A percentile compares a stretch with the other conserved stretches of the same genome.
Conservation (phyloP, 2,797 vertebrate species). For the Trachurus trachurus region DNA sequence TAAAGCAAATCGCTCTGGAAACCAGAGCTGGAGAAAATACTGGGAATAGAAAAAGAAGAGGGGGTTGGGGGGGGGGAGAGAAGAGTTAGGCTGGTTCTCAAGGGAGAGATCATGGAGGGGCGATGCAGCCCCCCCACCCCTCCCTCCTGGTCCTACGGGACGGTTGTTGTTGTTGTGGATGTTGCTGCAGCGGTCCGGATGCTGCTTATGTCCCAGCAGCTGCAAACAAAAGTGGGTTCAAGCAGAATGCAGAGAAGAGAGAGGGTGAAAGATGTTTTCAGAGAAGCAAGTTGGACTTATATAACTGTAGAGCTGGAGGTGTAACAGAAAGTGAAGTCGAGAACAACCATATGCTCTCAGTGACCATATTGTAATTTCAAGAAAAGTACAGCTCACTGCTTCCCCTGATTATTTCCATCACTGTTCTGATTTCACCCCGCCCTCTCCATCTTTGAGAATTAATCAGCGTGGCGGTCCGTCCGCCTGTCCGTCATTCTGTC, state of each 20-base stretch:
- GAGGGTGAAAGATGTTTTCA: slow-evolving; percentile 56
- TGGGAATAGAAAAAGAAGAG: slow-evolving; percentile 36
- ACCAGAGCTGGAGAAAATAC: slow-evolving; percentile 54
- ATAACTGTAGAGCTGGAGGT: slow-evolving; percentile 64
- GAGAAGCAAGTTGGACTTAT: slow-evolving; percentile 50
- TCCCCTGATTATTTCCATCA: slow-evolving; percentile 68
- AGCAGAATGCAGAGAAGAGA: slow-evolving; percentile 53
- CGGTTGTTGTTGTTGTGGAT: slow-evolving; percentile 58
- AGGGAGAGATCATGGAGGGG: slow-evolving; percentile 71
- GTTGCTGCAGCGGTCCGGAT: slow-evolving; percentile 33
- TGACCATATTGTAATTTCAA: slow-evolving; percentile 68
- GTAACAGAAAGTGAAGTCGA: slow-evolving; percentile 60
- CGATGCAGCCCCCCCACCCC: slow-evolving; percentile 28
- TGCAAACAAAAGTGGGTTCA: slow-evolving; percentile 67
- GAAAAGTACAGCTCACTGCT: slow-evolving; percentile 66
- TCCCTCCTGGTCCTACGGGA: slow-evolving; percentile 51
- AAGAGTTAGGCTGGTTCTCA: slow-evolving; percentile 48
- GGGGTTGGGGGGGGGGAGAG: background rate
- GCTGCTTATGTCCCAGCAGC: slow-evolving; percentile 53
- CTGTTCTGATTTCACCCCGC: slow-evolving; percentile 63
- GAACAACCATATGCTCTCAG: slow-evolving; percentile 66
- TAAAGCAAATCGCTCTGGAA: slow-evolving; percentile 51
- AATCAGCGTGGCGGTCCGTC: slow-evolving; percentile 73
- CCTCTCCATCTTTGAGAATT: slow-evolving; percentile 65
- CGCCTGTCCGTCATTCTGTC: slow-evolving; percentile 65